Evolutionary conservation across 1,140 invertebrate species (phyloP).

Genomic region (Helicoverpa armigera): DNA sequence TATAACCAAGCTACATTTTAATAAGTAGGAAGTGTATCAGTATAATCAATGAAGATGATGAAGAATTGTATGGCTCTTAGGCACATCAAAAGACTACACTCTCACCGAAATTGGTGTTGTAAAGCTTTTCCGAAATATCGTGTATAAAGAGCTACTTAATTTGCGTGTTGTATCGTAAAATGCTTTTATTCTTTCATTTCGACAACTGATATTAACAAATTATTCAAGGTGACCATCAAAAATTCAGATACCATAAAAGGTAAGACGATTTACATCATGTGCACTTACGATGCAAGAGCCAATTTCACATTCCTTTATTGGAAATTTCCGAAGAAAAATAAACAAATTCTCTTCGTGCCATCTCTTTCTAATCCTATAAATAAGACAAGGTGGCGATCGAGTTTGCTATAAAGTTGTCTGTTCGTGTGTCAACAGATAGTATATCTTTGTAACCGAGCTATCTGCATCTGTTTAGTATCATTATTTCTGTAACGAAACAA

Average conservation of each 20-base stretch:
- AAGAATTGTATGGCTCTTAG: too few species aligned
- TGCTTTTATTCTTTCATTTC: background rate
- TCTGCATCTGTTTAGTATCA: constrained; percentile 27
- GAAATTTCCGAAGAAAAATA: background rate
- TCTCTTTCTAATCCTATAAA: constrained; percentile 16
- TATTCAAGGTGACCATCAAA: background rate
- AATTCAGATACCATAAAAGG: background rate
- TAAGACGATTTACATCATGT: background rate
- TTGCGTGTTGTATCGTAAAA: too few species aligned
- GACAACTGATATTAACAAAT: background rate
- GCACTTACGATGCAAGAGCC: background rate
- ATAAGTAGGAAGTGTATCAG: too few species aligned
- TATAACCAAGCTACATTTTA: background rate
- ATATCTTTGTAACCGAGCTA: constrained; percentile 13
- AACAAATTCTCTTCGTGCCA: constrained; percentile 4
- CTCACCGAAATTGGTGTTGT: too few species aligned
- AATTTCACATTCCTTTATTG: background rate
- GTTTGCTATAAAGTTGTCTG: constrained; percentile 36
- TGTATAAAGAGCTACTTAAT: too few species aligned
- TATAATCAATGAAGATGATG: too few species aligned
- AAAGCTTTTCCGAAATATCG: too few species aligned
- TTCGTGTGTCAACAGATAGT: constrained; percentile 34
- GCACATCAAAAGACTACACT: too few species aligned
- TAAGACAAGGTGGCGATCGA: constrained; percentile 8
- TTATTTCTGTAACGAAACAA: background rate